These are phyloP conservation scores for Oligia strigilis DNA, from an alignment of 2,888 invertebrate species.

Conservation along the genomic window DNA sequence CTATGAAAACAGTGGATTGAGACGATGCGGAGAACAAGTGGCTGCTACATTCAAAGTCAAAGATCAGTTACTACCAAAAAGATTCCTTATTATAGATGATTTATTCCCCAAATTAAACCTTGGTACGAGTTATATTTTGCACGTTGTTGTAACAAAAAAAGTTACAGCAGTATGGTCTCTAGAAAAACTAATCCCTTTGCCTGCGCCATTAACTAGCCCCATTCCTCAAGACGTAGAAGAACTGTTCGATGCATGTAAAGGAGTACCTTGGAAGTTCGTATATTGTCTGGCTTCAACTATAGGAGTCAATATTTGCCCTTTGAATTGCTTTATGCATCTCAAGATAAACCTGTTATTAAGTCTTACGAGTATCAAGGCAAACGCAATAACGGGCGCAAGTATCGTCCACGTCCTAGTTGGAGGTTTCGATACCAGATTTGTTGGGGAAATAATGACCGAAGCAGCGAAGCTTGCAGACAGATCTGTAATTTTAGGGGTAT, in stretches of 20 bases:
- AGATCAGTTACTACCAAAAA: constrained; percentile 71
- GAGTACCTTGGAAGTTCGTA: constrained; percentile 84
- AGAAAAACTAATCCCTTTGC: constrained; percentile 72
- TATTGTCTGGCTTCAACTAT: constrained; percentile 85
- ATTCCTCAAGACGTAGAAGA: constrained; percentile 77
- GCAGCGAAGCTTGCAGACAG: constrained; percentile 80
- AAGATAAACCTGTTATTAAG: constrained; percentile 85
- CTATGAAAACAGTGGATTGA: constrained; percentile 84
- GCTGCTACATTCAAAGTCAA: constrained; percentile 77
- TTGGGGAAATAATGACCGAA: constrained; percentile 79
- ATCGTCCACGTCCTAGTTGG: constrained; percentile 83
- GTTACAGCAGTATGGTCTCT: constrained; percentile 77
- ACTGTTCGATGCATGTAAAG: constrained; percentile 77
- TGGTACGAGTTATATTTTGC: constrained; percentile 76
- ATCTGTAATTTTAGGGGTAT: constrained; percentile 74
- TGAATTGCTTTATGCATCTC: constrained; percentile 84
- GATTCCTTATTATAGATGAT: constrained; percentile 79
- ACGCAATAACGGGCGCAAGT: constrained; percentile 72
- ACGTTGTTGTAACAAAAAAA: constrained; percentile 77
- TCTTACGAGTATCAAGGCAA: constrained; percentile 83
- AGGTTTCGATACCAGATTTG: constrained; percentile 81
- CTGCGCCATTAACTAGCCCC: constrained; percentile 74
- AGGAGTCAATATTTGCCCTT: constrained; percentile 81
- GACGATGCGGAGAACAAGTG: constrained; percentile 84
- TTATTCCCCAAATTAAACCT: constrained; percentile 77